Conservation (phyloP, 2,797 vertebrate genomes). For the Pachyuromys duprasi region DNA sequence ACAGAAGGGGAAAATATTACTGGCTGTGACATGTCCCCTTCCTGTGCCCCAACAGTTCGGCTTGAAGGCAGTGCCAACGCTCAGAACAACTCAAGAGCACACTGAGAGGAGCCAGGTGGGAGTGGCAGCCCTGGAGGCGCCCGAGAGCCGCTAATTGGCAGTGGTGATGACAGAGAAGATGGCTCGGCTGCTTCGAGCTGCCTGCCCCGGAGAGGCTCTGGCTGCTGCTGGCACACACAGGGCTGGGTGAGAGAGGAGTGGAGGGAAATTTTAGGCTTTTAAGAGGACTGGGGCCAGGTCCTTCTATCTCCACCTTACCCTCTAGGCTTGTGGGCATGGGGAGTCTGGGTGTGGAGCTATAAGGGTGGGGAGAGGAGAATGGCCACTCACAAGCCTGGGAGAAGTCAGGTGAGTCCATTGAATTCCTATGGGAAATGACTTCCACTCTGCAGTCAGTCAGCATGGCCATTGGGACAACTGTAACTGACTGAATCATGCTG, state of each 20-base stretch:
- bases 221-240: neutral
- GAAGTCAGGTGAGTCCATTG: neutral
- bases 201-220: slow-evolving; percentile 6
- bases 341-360: slow-evolving; percentile 27
- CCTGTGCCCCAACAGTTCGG: neutral
- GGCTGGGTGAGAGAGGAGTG: neutral
- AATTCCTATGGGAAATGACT: slow-evolving; percentile 28
- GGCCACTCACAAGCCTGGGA: neutral
- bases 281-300: slow-evolving; percentile 12
- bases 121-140: slow-evolving; percentile 63
- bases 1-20: neutral
- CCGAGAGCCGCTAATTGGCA: slow-evolving; percentile 47
- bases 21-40: neutral
- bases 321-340: neutral
- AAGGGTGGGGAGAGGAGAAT: neutral
- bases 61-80: slow-evolving; percentile 45
- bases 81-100: neutral
- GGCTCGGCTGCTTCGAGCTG: neutral
- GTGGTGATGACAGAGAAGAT: slow-evolving; percentile 66
- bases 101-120: slow-evolving; percentile 41
- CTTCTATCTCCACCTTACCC: neutral
- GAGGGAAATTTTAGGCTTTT: slow-evolving; percentile 15
- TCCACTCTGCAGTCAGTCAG: neutral
- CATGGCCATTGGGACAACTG: neutral
- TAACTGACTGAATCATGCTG: neutral